phyloP scores from a whole-genome alignment of 2,888 invertebrate species.

The Tenthredo scrophulariae region DNA sequence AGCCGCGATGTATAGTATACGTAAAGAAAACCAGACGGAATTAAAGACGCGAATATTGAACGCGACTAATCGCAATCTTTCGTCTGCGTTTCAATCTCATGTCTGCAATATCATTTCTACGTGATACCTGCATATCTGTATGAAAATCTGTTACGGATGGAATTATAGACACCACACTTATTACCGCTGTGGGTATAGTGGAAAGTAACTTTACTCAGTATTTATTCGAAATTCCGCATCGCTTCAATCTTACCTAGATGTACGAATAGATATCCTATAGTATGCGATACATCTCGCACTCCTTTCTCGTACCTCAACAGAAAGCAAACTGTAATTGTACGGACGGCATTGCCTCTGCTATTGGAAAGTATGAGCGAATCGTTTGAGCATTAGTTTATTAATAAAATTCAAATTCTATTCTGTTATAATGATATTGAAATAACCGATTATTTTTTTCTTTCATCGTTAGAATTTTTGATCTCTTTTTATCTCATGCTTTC shows the following conservation, averaged over 20 bases:
- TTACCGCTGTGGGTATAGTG: background rate
- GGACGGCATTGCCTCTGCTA: background rate
- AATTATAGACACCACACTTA: background rate
- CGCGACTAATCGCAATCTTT: background rate
- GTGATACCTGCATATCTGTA: background rate
- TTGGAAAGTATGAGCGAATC: conserved; percentile 24
- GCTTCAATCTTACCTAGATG: conserved; percentile 17
- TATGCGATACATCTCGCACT: conserved; percentile 11
- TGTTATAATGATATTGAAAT: background rate
- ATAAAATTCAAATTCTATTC: background rate
- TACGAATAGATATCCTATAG: background rate
- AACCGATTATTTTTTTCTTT: background rate
- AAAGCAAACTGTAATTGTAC: conserved; percentile 18
- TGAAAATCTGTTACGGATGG: background rate
- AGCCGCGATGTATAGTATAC: background rate
- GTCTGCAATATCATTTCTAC: conserved; percentile 11
- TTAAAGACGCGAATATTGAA: background rate
- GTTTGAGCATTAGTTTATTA: background rate
- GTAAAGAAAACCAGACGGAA: background rate
- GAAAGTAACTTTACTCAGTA: conserved; percentile 36
- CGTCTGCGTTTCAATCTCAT: background rate
- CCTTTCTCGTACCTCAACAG: conserved; percentile 12
- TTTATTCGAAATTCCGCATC: conserved; percentile 41
- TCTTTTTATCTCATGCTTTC: background rate
- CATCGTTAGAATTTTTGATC: background rate